Evolutionary conservation across 2,888 invertebrate species (phyloP), one percentile per base, ranked within the genome.

Genomic region (Anoncus sp.): DNA sequence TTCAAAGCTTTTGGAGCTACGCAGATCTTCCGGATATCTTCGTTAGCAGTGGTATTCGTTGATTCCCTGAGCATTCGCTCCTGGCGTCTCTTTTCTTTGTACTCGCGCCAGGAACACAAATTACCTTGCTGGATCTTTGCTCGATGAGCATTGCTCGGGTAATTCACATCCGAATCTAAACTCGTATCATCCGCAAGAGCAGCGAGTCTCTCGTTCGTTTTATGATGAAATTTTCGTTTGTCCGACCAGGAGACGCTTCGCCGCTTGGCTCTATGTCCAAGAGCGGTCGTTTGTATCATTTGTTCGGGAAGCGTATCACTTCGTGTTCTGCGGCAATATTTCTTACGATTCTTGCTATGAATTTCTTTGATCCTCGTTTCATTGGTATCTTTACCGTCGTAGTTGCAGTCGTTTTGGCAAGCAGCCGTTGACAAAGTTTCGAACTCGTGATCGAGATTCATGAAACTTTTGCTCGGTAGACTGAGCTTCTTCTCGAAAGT

Each of bases 21-120:
- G 63, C 31, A 59, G 62, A 85, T 87, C 12, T 79, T 83, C 85
- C 86, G 86, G 38, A 85, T 88, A 53, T 87, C 86, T 40, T 87
- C 87, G 22, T 88, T 88, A 1, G 76, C 81, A 4, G 55, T 47
- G 27, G 82, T 79, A 35, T 66, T 76, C 40, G 75, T 73, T 4
- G 55, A 22, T 9, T 84, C 74, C 14, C 80, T 85, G 0, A 80
- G 78, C 20, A 84, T 40, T 12, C 83, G 83, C 60, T 90, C 89
- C 20, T 81, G 83, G 31, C 81, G 85, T 72, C 86, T 88, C 6
- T 86, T 80, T 47, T 90, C 88, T 69, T 86, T 89, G 77, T 89
- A 90, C 74, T 89, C 89, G 3, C 86, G 85, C 89, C 89, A 90
- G 14, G 88, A 89, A 4, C 86, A 84, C 45, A 87, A 79, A 47